Percentiles rank a stretch among this genome's conserved stretches.
Conservation (phyloP, 53 echinoderm and acorn worm species). For the Zoroaster sp. region DNA sequence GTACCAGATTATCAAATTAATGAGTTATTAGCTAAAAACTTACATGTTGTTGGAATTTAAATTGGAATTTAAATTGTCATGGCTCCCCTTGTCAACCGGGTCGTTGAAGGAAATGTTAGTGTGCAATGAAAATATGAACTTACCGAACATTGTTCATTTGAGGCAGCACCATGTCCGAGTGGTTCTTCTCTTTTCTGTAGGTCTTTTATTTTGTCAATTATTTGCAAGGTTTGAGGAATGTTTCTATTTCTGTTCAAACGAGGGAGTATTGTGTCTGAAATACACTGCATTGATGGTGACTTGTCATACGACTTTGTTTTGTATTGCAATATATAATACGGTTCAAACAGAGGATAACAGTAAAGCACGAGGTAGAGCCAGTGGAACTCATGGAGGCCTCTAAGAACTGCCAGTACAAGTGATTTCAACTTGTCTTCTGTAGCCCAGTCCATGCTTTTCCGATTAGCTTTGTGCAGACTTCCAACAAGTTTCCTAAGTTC, state of each 20-base stretch:
- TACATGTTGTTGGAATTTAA: no score
- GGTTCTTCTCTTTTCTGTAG: not conserved
- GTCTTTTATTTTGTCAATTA: not conserved
- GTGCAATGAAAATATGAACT: no score
- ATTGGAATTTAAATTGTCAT: no score
- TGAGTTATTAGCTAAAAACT: no score
- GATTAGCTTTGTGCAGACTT: not conserved
- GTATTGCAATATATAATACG: not conserved
- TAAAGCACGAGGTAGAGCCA: not conserved
- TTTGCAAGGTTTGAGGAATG: not conserved
- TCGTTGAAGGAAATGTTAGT: no score
- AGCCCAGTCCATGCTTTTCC: not conserved
- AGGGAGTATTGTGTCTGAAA: not conserved
- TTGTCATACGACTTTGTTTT: not conserved
- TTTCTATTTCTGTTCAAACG: not conserved
- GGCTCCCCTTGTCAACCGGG: no score
- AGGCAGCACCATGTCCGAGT: not conserved
- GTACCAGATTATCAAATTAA: no score
- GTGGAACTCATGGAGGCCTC: not conserved
- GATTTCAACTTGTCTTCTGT: not conserved
- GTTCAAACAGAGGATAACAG: conserved; percentile 30
- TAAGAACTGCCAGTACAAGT: not conserved
- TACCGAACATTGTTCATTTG: not conserved
- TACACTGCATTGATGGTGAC: not conserved
- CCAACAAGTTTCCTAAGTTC: conserved; percentile 17